phyloP scores from a whole-genome alignment of 2,113 vertebrate species.

The Centropus unirufus region DNA sequence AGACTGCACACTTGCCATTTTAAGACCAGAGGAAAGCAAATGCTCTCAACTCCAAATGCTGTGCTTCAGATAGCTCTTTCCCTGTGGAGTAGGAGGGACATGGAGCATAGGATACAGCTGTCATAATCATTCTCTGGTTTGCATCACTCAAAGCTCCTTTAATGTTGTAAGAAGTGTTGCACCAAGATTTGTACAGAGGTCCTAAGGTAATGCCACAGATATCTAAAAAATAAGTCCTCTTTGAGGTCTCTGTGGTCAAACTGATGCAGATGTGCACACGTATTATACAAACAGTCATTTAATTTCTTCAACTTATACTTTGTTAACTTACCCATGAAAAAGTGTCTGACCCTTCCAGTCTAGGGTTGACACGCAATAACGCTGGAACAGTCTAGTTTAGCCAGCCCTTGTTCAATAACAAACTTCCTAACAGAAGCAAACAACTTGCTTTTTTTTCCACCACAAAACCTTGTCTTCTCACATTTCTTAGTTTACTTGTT shows the following conservation, averaged over 20 bases:
- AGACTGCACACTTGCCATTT: neutral
- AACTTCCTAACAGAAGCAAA: neutral
- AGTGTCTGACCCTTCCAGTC: neutral
- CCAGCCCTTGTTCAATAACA: neutral
- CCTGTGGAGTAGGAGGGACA: neutral
- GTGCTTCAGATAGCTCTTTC: neutral
- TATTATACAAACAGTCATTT: neutral
- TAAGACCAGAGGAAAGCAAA: neutral
- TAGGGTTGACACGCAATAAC: neutral
- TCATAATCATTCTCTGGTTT: neutral
- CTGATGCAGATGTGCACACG: neutral
- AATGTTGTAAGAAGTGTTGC: neutral
- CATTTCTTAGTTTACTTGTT: neutral
- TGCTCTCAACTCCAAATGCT: neutral
- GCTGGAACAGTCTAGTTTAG: neutral
- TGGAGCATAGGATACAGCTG: neutral
- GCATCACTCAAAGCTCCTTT: neutral
- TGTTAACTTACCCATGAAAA: neutral
- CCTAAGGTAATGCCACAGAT: neutral
- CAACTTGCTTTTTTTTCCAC: neutral
- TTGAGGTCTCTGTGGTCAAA: neutral
- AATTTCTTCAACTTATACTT: neutral
- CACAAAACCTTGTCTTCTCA: neutral
- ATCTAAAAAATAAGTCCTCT: neutral
- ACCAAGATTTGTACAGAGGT: neutral